These are phyloP conservation scores for Caretta caretta DNA, from an alignment of 2,113 vertebrate species.

Conservation along the genomic window DNA sequence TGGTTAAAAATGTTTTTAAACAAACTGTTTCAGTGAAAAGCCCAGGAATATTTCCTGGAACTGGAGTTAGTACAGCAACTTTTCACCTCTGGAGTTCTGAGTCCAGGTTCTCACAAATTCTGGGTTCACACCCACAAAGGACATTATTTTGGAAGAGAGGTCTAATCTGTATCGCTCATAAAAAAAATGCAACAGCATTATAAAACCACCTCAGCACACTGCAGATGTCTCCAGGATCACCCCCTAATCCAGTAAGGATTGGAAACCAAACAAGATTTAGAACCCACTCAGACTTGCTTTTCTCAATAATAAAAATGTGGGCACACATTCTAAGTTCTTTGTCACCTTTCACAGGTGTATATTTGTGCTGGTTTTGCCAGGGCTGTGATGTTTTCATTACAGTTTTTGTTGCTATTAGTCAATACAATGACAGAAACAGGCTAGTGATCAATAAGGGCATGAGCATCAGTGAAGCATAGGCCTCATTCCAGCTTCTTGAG, in stretches of 20 bases:
- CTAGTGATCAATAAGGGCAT: background rate
- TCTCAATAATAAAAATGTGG: background rate
- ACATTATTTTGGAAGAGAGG: background rate
- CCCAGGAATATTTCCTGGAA: background rate
- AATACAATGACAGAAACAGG: background rate
- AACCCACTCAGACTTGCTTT: background rate
- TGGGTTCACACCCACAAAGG: background rate
- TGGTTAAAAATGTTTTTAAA: background rate
- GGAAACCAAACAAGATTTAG: too few species aligned
- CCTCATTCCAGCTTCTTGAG: background rate
- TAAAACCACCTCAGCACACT: background rate
- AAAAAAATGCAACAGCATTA: background rate
- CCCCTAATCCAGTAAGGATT: background rate
- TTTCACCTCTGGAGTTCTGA: background rate
- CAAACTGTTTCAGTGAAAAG: background rate
- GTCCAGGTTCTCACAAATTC: background rate
- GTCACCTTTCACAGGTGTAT: background rate
- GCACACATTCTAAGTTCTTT: background rate
- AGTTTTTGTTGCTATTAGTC: background rate
- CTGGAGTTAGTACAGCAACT: background rate
- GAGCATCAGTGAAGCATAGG: background rate
- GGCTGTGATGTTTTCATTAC: background rate
- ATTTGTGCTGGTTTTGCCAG: background rate
- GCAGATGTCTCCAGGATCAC: background rate
- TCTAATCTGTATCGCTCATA: background rate